Conservation (phyloP, 1,140 invertebrate genomes). For the Bacillus rossius region DNA sequence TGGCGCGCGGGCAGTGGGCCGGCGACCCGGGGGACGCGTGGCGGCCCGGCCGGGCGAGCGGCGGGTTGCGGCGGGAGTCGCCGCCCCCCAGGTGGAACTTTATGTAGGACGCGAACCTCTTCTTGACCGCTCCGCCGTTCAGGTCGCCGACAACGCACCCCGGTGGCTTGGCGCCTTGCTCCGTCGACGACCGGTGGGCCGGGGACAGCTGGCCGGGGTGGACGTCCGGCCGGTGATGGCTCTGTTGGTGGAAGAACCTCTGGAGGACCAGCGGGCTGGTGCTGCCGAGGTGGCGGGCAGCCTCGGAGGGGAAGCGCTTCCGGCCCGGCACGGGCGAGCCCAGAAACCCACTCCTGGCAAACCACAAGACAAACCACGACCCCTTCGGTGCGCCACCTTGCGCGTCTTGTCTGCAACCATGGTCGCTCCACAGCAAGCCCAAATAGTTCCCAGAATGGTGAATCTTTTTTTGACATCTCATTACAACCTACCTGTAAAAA, state of each 20-base stretch:
- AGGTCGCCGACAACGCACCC: neutral
- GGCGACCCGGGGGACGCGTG: conserved; percentile 19
- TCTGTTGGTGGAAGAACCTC: conserved; percentile 19
- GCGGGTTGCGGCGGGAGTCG: conserved; percentile 1
- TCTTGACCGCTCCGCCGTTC: conserved; percentile 37
- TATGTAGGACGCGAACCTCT: conserved; percentile 70
- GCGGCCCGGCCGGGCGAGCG: conserved; percentile 9
- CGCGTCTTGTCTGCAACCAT: no score
- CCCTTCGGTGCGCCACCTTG: no score
- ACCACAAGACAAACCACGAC: conserved; percentile 5
- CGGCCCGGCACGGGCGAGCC: conserved; percentile 16
- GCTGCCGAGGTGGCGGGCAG: conserved; percentile 10
- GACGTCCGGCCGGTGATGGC: conserved; percentile 10
- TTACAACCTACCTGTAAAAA: no score
- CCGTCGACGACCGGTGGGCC: conserved; percentile 8
- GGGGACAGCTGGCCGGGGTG: conserved; percentile 10
- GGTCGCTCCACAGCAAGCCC: no score
- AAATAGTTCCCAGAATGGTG: no score
- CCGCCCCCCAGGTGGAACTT: conserved; percentile 53
- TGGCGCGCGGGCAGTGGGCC: conserved; percentile 37
- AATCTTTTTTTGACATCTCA: no score
- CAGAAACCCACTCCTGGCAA: conserved; percentile 16
- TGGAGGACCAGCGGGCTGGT: conserved; percentile 13
- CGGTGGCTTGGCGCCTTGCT: neutral
- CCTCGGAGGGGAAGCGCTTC: conserved; percentile 16